Conservation (phyloP, 1,140 invertebrate species). For the Neodiprion virginianus region DNA sequence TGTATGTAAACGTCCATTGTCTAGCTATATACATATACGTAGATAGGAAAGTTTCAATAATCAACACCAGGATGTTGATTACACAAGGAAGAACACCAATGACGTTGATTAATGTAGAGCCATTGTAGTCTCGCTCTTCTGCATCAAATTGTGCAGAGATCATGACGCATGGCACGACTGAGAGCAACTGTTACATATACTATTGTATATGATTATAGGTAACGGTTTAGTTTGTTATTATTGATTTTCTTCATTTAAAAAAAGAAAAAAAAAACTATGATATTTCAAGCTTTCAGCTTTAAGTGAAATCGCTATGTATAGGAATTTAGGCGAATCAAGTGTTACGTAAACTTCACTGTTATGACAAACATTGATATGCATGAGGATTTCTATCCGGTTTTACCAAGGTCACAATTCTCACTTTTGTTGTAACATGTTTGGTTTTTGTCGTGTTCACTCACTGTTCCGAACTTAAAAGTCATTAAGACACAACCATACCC, state of each 20-base stretch:
- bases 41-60: slow-evolving; percentile 56
- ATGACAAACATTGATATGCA: slow-evolving; percentile 15
- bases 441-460: not conserved
- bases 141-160: slow-evolving; percentile 32
- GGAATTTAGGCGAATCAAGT: slow-evolving; percentile 27
- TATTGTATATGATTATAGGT: slow-evolving; percentile 60
- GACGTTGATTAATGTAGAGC: slow-evolving; percentile 59
- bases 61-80: slow-evolving; percentile 57
- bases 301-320: slow-evolving; percentile 38
- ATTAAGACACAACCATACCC: too few species aligned
- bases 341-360: slow-evolving; percentile 17
- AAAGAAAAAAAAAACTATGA: slow-evolving; percentile 41
- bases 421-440: slow-evolving; percentile 16
- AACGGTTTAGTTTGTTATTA: slow-evolving; percentile 42
- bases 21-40: slow-evolving; percentile 49
- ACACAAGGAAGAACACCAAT: slow-evolving; percentile 63
- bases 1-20: slow-evolving; percentile 46
- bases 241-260: not conserved
- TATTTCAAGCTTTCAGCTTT: slow-evolving; percentile 52
- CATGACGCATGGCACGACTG: slow-evolving; percentile 51
- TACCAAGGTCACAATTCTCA: slow-evolving; percentile 12
- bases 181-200: slow-evolving; percentile 61
- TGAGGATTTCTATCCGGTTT: slow-evolving; percentile 15
- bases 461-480: not conserved
- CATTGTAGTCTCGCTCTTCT: slow-evolving; percentile 41